Base-by-base conservation (phyloP, 2,797 vertebrate species). In the Anguilla marmorata region DNA sequence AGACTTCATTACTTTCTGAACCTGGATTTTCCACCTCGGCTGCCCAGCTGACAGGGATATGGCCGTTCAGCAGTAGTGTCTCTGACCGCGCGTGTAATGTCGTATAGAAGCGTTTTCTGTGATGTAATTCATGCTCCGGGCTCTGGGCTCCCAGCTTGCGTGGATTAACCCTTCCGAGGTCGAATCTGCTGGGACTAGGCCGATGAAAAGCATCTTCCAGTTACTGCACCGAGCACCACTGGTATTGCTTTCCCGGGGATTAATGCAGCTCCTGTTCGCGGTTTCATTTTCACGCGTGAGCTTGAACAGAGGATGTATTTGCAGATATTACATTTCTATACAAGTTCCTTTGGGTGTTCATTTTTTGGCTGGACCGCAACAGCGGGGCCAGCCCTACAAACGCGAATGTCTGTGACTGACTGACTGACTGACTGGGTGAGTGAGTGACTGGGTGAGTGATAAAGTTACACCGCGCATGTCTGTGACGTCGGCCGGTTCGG, bases 101-200 rank as follows among this genome's bases (percentile, higher is more conserved):
- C 30, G 79, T 60, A 37, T 60, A 33, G 33, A 6, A 48, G 80
- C n/a, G 6, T 45, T 66, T 87, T 84, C 86, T 33, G 37, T 33
- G 12, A 30, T 16, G 27, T 9, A 8, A 48, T n/a, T 54, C 30
- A 16, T 0, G 30, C 54, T 7, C 30, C 5, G 33, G 3, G 3
- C 56, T 30, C 72, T 11, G 2, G 0, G 21, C 50, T 12, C 27
- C 9, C n/a, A 3, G 1, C 24, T 33, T 33, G 16, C 14, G 8
- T 19, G 2, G 58, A 50, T 87, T 84, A 84, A 87, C 86, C 80
- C 58, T 50, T 84, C 3, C 1, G 58, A 11, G 58, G n/a, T 48
- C 19, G 7, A 24, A 50, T 50, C 45, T n/a, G 79, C 79, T 41
- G 30, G 30, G 72, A 37, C 0, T 12, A 76, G 33, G 12, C 33